Base-by-base conservation (phyloP, 2,113 vertebrate species). In the Engystomops pustulosus region DNA sequence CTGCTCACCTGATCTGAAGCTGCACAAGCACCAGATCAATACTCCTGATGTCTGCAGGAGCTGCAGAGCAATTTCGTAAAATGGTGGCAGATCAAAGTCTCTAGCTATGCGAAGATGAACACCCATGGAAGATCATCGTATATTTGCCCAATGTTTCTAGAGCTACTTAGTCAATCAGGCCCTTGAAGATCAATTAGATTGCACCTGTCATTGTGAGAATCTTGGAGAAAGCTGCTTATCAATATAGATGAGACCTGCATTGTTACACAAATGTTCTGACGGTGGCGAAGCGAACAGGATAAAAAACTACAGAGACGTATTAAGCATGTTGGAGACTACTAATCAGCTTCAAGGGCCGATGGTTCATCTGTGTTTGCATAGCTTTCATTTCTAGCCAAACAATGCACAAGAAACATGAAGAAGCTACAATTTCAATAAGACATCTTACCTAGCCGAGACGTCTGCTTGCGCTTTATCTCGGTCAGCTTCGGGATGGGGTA, bases 401-500 rank as follows among this genome's bases (percentile, higher is more conserved):
- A 47, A 74, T 47, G 62, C 62, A 18, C 44, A 17, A 74, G 15
- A 74, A 15, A 32, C 44, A 72, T 72, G 38, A 44, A 44, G 23
- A 72, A 27, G 14, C 11, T 25, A 72, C 23, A 72, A 27, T 36
- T 58, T 53, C 25, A n/a, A 36, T 38, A 23, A 23, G 18, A 76
- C 32, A n/a, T 23, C 95, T 95, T 88, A 99, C 98, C 98, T 83
- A 99, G 87, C 47, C 98, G 96, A 0, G 98, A 96, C 6, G 94
- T 93, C 91, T 96, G 98, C 81, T 99, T 99, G 90, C 93, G 95
- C 87, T 99, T 99, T 86, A 99, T 98, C 93, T 99, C 98, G 0
- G 94, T 91, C 1, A 99, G 95, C 89, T 99, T 99, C 87, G 98
- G 98, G 87, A 99, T 97, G 58, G 98, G 98, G 87, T 99, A 99